Percentiles rank a stretch among this genome's conserved stretches.
phyloP scores from a whole-genome alignment of 2,113 vertebrate species.

The Epinephelus fuscoguttatus region DNA sequence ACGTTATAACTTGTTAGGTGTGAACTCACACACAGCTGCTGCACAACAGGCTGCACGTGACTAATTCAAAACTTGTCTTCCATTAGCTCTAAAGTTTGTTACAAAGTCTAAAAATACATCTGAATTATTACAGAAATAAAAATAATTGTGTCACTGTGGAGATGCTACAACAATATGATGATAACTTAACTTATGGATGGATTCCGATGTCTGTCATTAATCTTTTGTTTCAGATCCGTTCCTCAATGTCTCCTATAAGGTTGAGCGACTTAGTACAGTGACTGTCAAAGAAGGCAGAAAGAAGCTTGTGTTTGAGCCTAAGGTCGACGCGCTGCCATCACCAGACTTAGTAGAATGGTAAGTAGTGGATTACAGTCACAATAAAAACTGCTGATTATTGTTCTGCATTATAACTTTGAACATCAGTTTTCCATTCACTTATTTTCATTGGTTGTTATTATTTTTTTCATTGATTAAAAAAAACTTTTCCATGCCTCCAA shows the following conservation, averaged over 20 bases:
- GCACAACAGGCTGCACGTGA: no score
- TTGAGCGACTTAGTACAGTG: conserved; percentile 42
- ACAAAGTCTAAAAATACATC: background rate
- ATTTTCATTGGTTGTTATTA: background rate
- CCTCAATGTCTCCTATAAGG: conserved; percentile 80
- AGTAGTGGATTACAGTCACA: conserved; percentile 42
- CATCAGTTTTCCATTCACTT: background rate
- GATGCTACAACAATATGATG: background rate
- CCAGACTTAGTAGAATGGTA: conserved; percentile 85
- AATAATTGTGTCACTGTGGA: background rate
- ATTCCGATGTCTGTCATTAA: background rate
- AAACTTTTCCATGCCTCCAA: background rate
- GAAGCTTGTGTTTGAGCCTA: conserved; percentile 83
- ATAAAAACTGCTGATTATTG: background rate
- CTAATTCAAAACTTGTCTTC: no score
- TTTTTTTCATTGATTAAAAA: background rate
- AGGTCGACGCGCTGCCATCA: conserved; percentile 86
- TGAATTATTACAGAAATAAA: background rate
- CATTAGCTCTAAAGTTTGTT: background rate
- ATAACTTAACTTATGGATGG: background rate
- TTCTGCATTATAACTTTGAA: no score
- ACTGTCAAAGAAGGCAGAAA: conserved; percentile 76
- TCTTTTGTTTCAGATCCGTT: conserved; percentile 86
- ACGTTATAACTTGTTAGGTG: no score
- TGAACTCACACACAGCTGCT: no score